Percentiles rank a stretch among this genome's conserved stretches.
Conservation (phyloP, 2,113 vertebrate genomes). For the Cephalopterus ornatus region DNA sequence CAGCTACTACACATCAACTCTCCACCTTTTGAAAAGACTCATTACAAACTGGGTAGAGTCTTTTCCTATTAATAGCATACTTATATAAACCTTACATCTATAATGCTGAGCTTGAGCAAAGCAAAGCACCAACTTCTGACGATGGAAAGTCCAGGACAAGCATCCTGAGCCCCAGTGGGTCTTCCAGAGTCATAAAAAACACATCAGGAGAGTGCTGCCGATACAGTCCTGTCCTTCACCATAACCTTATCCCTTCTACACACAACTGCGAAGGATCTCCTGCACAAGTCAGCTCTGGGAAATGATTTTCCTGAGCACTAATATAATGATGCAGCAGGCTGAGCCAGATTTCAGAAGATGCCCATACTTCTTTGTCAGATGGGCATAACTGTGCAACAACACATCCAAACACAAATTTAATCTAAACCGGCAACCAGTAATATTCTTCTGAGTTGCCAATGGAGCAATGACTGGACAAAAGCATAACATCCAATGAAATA, state of each 20-base stretch:
- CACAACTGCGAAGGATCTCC: not conserved
- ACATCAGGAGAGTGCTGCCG: not conserved
- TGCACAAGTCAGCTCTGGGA: not conserved
- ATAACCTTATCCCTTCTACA: accelerated
- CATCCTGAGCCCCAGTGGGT: not conserved
- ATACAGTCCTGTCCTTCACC: not conserved
- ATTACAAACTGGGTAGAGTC: not conserved
- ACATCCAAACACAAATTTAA: not conserved
- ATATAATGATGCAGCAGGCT: not conserved
- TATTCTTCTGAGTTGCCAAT: accelerated
- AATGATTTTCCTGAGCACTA: not conserved
- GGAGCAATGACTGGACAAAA: not conserved
- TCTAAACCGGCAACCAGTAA: not conserved
- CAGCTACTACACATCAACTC: not conserved
- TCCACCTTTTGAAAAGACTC: not conserved
- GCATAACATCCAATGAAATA: not conserved
- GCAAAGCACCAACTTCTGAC: not conserved
- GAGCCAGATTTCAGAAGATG: not conserved
- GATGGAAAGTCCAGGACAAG: not conserved
- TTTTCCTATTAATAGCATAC: not conserved
- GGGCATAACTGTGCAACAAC: not conserved
- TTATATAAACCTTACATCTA: not conserved
- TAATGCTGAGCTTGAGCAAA: not conserved
- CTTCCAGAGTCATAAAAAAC: not conserved
- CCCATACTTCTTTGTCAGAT: not conserved